phyloP scores from a whole-genome alignment of 2,113 vertebrate species.

The Psephotus haematonotus region DNA sequence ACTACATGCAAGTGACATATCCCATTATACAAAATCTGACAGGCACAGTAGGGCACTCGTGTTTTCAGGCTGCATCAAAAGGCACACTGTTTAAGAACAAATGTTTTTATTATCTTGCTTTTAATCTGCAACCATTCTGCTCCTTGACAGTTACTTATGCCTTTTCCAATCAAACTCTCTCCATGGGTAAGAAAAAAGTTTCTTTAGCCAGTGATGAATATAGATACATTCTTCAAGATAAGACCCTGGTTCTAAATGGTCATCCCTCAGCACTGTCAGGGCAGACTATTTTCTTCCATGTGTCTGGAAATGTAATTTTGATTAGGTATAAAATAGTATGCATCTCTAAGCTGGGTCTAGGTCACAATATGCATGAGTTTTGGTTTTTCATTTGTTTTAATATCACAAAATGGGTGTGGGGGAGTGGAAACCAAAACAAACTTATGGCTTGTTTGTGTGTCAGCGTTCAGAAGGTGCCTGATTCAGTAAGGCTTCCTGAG shows the following conservation, averaged over 20 bases:
- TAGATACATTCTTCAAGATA: background rate
- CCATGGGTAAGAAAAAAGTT: background rate
- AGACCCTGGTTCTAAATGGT: background rate
- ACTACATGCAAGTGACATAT: background rate
- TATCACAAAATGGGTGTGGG: background rate
- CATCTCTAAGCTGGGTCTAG: background rate
- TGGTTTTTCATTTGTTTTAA: background rate
- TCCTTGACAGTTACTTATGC: background rate
- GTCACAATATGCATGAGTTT: background rate
- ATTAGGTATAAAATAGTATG: background rate
- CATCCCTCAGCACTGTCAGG: background rate
- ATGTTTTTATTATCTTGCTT: background rate
- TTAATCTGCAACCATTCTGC: background rate
- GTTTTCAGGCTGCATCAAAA: background rate
- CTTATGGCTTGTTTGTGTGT: background rate
- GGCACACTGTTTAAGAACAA: background rate
- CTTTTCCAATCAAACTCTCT: background rate
- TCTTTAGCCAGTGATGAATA: background rate
- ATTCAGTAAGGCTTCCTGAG: background rate
- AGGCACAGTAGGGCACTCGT: background rate
- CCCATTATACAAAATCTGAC: background rate
- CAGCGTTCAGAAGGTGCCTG: background rate
- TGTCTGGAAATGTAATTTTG: background rate
- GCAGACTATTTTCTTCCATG: background rate
- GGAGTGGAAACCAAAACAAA: background rate